Evolutionary conservation across 2,797 vertebrate genomes (phyloP).

Genomic region (Hemibagrus guttatus): DNA sequence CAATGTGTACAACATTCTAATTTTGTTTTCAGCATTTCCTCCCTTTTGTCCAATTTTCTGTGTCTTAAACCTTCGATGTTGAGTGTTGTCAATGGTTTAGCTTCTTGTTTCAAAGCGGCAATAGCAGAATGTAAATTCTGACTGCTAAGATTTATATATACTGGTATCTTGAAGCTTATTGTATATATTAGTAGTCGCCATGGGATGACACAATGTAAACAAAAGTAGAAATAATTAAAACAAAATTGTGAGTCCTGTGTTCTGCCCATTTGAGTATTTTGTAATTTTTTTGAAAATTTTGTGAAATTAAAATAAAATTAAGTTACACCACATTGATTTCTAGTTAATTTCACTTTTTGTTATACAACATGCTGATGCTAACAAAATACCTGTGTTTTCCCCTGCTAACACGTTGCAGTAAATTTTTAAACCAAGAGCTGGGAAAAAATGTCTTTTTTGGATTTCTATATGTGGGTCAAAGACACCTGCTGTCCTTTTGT

Average conservation of each 20-base stretch:
- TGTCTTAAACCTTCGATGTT: slow-evolving; percentile 94
- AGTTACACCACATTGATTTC: slow-evolving; percentile 91
- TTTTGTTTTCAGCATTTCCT: slow-evolving; percentile 58
- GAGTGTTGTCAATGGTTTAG: slow-evolving; percentile 94
- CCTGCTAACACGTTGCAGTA: background rate
- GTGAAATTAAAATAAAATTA: slow-evolving; percentile 99
- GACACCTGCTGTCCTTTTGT: background rate
- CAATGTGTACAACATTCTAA: slow-evolving; percentile 62
- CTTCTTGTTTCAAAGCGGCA: slow-evolving; percentile 92
- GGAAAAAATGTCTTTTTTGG: background rate
- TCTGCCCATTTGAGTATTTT: slow-evolving; percentile 99
- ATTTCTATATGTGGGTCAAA: background rate
- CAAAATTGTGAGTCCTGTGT: slow-evolving; percentile 99
- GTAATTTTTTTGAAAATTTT: slow-evolving; percentile 99
- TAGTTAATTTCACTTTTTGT: slow-evolving; percentile 48
- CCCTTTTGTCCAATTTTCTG: slow-evolving; percentile 78
- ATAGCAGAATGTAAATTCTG: slow-evolving; percentile 95
- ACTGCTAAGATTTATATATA: slow-evolving; percentile 98
- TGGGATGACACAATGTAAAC: slow-evolving; percentile 99
- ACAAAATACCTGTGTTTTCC: slow-evolving; percentile 21
- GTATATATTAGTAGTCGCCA: slow-evolving; percentile 99
- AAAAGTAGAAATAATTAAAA: slow-evolving; percentile 98
- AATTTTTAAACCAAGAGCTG: background rate
- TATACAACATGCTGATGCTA: slow-evolving; percentile 48
- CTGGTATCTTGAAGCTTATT: slow-evolving; percentile 99